Conservation (phyloP, 1,140 invertebrate species). For the Lordiphosa clarofinis region DNA sequence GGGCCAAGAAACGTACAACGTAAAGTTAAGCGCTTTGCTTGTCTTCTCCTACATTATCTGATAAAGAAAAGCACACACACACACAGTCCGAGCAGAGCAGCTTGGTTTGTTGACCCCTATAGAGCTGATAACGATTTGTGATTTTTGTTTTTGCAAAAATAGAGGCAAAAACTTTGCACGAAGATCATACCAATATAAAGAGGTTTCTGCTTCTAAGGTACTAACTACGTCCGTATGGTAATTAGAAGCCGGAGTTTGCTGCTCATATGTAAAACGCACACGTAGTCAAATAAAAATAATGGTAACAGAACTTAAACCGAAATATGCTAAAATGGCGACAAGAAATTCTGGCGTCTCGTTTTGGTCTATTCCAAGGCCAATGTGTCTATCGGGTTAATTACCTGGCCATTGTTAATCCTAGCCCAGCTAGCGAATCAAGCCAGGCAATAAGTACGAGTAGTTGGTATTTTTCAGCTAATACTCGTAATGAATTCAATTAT, state of each 20-base stretch:
- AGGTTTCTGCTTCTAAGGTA: slow-evolving; percentile 10
- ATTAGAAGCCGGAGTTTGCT: slow-evolving; percentile 14
- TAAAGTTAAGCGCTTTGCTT: slow-evolving; percentile 36
- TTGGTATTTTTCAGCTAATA: slow-evolving; percentile 34
- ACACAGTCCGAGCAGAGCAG: slow-evolving; percentile 8
- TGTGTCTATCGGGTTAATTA: slow-evolving; percentile 68
- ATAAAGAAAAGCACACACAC: slow-evolving; percentile 43
- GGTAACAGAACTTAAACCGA: slow-evolving; percentile 49
- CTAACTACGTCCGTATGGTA: slow-evolving; percentile 23
- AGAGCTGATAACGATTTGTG: slow-evolving; percentile 66
- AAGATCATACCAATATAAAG: slow-evolving; percentile 68
- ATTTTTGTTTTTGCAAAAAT: slow-evolving; percentile 55
- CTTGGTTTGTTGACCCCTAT: slow-evolving; percentile 62
- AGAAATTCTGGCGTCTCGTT: slow-evolving; percentile 12
- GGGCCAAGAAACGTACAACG: not conserved
- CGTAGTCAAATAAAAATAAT: slow-evolving; percentile 71
- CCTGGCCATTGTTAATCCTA: slow-evolving; percentile 73
- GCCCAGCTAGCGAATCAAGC: slow-evolving; percentile 36
- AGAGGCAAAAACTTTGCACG: slow-evolving; percentile 52
- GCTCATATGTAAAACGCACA: slow-evolving; percentile 71
- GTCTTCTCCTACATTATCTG: slow-evolving; percentile 64
- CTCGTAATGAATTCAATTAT: slow-evolving; percentile 72
- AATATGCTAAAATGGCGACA: slow-evolving; percentile 23
- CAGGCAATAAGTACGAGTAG: not conserved
- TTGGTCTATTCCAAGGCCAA: slow-evolving; percentile 51